Conservation (phyloP, 1,140 invertebrate genomes). For the Trichonephila clavipes region DNA sequence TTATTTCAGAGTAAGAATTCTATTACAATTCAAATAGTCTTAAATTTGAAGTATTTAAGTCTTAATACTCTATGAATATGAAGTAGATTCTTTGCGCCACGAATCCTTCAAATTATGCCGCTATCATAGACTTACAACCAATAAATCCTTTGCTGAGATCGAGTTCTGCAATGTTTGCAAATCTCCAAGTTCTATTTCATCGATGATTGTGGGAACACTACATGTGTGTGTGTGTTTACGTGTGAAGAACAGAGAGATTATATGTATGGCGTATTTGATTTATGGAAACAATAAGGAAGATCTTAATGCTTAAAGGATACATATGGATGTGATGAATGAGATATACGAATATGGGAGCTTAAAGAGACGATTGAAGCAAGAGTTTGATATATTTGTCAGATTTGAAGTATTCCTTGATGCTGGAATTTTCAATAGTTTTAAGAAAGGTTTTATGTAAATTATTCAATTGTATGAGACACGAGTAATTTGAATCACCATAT, state of each 20-base stretch:
- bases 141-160: background rate
- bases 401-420: no score
- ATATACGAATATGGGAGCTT: background rate
- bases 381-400: background rate
- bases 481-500: no score
- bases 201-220: background rate
- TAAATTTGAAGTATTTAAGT: background rate
- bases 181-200: background rate
- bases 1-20: background rate
- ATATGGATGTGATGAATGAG: background rate
- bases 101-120: background rate
- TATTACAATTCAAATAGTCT: background rate
- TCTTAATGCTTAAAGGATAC: background rate
- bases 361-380: background rate
- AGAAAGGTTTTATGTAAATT: no score
- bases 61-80: background rate
- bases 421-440: no score
- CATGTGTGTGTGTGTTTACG: background rate
- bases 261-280: background rate
- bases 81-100: background rate
- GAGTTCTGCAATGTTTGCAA: background rate
- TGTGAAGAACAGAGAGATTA: conserved; percentile 13
- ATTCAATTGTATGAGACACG: no score
- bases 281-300: background rate
- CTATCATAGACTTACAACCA: background rate